Evolutionary conservation across 2,888 invertebrate genomes (phyloP), one percentile per base, ranked within the genome.

Genomic region (Ferdinandea cuprea): DNA sequence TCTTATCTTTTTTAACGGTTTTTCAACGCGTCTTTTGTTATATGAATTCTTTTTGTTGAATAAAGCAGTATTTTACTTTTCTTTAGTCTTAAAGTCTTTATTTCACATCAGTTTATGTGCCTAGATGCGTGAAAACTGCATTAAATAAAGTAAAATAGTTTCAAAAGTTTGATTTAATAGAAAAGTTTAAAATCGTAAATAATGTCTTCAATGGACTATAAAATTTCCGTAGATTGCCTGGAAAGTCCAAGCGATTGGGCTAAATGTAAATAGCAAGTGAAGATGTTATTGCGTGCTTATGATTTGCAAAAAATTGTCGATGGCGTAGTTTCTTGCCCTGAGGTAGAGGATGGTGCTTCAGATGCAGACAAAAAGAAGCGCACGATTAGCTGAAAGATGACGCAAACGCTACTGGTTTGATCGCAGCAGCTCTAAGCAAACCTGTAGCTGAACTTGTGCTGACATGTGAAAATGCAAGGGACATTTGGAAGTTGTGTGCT

Each of bases 401-500:
- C 37, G 61, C 61, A 44, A 44, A 35, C 21, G 46, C 19, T 8
- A 46, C 61, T 13, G 61, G 56, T 8, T 40, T 65, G 11, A 65
- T 65, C n/a, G 65, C 65, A 17, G 32, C 42, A 28, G 52, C 30
- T 19, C 30, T 65, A 50, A 50, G 28, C 19, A 63, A 21, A 48
- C 35, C 63, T 35, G 63, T 48, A 32, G 65, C 50, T 40, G 65
- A 65, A 65, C 50, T 52, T n/a, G 50, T 65, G 15, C 15, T 65
- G 28, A 50, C 48, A 25, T 48, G 32, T 54, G 32, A 54, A 54
- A 54, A 1, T 9, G 35, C 35, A 54, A 54, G 17, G 35, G 25
- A 54, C 5, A 35, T 54, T 11, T 54, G 48, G 25, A 48, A 50
- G 17, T 37, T 13, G 37, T 63, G 48, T 63, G 63, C 35, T 52